phyloP scores from a whole-genome alignment of 2,113 vertebrate species.

The Semnornis frantzii region DNA sequence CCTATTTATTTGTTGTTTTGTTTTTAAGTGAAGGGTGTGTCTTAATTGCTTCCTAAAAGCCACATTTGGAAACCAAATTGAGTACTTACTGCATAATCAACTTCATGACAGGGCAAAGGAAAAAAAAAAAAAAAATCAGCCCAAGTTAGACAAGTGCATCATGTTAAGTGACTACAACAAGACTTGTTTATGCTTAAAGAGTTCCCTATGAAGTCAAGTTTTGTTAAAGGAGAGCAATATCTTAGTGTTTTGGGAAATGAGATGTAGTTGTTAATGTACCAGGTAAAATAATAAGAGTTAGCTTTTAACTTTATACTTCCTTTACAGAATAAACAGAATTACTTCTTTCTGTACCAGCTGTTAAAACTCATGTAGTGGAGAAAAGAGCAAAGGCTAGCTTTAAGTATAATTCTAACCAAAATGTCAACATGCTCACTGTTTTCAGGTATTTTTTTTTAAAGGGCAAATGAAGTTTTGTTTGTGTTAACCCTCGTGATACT shows the following conservation, averaged over 20 bases:
- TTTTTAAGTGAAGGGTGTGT: not conserved
- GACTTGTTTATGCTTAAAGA: not conserved
- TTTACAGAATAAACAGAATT: not conserved
- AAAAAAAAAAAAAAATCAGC: not conserved
- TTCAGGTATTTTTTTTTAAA: not conserved
- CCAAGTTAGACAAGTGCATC: not conserved
- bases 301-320: not conserved
- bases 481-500: not conserved
- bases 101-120: not conserved
- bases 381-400: not conserved
- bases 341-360: not conserved
- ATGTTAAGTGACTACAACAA: not conserved
- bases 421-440: not conserved
- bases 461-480: not conserved
- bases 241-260: not conserved
- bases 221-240: not conserved
- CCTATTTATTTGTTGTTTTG: rapidly evolving
- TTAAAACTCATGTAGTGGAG: not conserved
- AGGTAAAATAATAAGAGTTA: not conserved
- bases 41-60: not conserved
- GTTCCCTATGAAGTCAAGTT: not conserved
- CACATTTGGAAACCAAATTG: not conserved
- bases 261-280: not conserved
- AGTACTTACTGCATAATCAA: not conserved
- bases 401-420: not conserved